phyloP scores from a whole-genome alignment of 2,797 vertebrate genomes.

The Triplophysa yarkandensis region DNA sequence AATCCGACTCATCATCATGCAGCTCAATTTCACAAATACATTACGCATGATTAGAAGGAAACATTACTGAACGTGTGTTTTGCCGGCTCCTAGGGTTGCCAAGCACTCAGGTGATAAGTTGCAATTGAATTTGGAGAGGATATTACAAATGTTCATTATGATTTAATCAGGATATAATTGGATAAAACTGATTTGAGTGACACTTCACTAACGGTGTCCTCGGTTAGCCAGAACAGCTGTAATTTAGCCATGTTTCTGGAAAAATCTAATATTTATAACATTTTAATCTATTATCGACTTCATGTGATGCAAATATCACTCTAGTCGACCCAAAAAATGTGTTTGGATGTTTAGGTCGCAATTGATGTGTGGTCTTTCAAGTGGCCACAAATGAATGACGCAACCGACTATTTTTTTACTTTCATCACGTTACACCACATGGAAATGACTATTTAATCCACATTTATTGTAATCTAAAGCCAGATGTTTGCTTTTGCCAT shows the following conservation, averaged over 20 bases:
- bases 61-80: conserved; percentile 41
- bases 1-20: conserved; percentile 33
- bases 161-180: conserved; percentile 54
- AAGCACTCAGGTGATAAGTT: conserved; percentile 48
- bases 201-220: conserved; percentile 22
- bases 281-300: conserved; percentile 9
- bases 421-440: neutral
- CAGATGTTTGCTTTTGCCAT: neutral
- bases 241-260: neutral
- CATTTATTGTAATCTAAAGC: neutral
- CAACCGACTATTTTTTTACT: neutral
- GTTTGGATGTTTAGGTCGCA: neutral
- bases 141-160: conserved; percentile 60
- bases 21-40: conserved; percentile 40
- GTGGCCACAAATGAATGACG: neutral
- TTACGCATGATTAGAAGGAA: conserved; percentile 34
- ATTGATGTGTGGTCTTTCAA: neutral
- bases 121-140: conserved; percentile 51
- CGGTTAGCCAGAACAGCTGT: conserved; percentile 14
- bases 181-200: conserved; percentile 53
- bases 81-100: conserved; percentile 4
- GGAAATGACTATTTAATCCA: neutral
- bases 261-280: neutral
- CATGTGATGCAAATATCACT: neutral
- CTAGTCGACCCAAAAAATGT: neutral